phyloP scores from a whole-genome alignment of 2,888 invertebrate species.

The Hetaerina titia region DNA sequence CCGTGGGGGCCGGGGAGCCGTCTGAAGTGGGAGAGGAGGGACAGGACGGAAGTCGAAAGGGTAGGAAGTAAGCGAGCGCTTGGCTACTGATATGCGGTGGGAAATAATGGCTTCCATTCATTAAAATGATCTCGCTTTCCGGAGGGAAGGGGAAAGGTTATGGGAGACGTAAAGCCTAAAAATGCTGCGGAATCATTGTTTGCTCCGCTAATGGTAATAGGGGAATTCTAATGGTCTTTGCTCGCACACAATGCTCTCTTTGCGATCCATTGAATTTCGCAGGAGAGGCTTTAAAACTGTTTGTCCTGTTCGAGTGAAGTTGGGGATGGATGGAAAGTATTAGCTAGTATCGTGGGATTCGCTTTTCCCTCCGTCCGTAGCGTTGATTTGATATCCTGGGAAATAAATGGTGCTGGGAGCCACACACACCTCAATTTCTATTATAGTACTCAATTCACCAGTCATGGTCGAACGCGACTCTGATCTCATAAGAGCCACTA shows the following conservation, averaged over 20 bases:
- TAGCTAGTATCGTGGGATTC: not conserved
- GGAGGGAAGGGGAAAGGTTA: not conserved
- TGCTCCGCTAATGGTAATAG: not conserved
- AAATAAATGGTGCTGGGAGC: too few relatives aligned
- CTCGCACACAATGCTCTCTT: not conserved
- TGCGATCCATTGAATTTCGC: not conserved
- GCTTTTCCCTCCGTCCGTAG: not conserved
- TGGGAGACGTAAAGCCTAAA: not conserved
- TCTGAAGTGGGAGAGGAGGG: not conserved
- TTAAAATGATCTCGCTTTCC: not conserved
- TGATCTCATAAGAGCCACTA: too few relatives aligned
- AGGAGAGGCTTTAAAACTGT: not conserved
- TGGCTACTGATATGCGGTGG: not conserved
- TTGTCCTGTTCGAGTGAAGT: not conserved
- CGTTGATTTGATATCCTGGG: too few relatives aligned
- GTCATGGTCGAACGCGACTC: too few relatives aligned
- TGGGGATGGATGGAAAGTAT: not conserved
- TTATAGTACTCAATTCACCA: too few relatives aligned
- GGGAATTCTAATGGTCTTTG: not conserved
- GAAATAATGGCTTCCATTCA: slow-evolving; percentile 22
- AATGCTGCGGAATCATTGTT: not conserved
- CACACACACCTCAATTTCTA: too few relatives aligned
- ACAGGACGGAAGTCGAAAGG: not conserved
- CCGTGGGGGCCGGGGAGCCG: not conserved
- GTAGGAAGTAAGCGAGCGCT: not conserved